Evolutionary conservation across 1,140 invertebrate species (phyloP).

Genomic region (Sminthurides bifidus): DNA sequence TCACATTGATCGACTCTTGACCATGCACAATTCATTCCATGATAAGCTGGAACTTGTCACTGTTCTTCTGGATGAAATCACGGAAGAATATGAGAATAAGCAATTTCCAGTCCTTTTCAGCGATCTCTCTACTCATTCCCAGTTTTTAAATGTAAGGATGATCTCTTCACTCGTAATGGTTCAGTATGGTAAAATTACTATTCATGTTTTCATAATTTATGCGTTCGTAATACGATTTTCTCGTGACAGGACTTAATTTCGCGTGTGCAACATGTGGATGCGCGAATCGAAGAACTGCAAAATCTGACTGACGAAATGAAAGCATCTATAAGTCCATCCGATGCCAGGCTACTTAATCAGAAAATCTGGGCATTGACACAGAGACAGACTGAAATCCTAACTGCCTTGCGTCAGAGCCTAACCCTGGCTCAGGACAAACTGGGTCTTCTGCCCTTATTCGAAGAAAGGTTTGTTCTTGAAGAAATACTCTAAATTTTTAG

Average conservation of each 20-base stretch:
- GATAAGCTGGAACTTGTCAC: constrained; percentile 9
- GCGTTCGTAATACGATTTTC: no score
- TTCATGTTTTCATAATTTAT: no score
- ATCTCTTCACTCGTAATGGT: no score
- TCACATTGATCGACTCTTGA: constrained; percentile 36
- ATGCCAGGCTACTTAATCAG: constrained; percentile 68
- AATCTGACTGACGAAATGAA: constrained; percentile 49
- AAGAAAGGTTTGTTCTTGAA: constrained; percentile 48
- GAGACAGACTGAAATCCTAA: constrained; percentile 64
- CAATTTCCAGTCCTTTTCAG: constrained; percentile 29
- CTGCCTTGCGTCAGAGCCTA: constrained; percentile 58
- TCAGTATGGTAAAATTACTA: no score
- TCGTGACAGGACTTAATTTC: constrained; percentile 8
- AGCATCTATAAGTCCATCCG: constrained; percentile 70
- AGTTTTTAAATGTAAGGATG: no score
- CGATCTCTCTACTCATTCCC: no score
- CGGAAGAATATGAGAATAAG: constrained; percentile 48
- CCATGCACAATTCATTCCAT: constrained; percentile 39
- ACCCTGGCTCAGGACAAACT: constrained; percentile 62
- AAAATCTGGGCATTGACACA: constrained; percentile 60
- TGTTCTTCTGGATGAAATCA: constrained; percentile 47
- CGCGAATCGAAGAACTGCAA: constrained; percentile 23
- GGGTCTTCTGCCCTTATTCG: constrained; percentile 57
- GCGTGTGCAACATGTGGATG: no score
- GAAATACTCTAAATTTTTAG: constrained; percentile 29